phyloP scores from a whole-genome alignment of 2,113 vertebrate species.

The Callocephalon fimbriatum region DNA sequence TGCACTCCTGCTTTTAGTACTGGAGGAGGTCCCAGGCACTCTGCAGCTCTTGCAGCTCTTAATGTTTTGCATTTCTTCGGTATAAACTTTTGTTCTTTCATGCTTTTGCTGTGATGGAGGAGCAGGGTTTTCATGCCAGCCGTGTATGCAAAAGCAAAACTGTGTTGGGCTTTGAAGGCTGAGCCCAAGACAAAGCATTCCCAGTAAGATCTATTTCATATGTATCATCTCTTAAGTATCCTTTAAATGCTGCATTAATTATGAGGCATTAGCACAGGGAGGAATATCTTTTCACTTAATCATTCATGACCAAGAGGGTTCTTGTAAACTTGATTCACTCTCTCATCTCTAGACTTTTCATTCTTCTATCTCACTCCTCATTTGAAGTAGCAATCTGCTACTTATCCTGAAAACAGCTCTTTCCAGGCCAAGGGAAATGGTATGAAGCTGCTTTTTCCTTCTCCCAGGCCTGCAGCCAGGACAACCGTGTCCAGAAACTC shows the following conservation, averaged over 20 bases:
- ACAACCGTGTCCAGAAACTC: not conserved
- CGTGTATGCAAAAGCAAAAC: not conserved
- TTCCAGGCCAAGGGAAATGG: conserved; percentile 49
- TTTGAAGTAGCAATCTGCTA: conserved; percentile 54
- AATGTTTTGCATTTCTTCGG: not conserved
- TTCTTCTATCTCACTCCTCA: not conserved
- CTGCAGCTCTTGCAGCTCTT: not conserved
- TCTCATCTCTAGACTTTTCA: conserved; percentile 7
- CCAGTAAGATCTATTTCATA: not conserved
- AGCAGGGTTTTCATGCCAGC: not conserved
- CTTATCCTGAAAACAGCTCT: conserved; percentile 48
- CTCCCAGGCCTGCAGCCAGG: not conserved
- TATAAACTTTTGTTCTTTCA: not conserved
- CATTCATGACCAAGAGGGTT: conserved; percentile 44
- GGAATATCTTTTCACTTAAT: conserved; percentile 49
- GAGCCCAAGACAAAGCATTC: not conserved
- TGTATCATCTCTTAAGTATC: not conserved
- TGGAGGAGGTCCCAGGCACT: not conserved
- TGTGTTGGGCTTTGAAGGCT: not conserved
- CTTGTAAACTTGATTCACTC: conserved; percentile 44
- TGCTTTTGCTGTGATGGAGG: not conserved
- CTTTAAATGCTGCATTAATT: conserved; percentile 39
- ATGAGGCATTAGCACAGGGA: not conserved
- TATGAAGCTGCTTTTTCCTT: conserved; percentile 44
- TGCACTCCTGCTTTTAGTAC: not conserved